Evolutionary conservation across 2,113 vertebrate genomes (phyloP).

Genomic region (Caranx melampygus): DNA sequence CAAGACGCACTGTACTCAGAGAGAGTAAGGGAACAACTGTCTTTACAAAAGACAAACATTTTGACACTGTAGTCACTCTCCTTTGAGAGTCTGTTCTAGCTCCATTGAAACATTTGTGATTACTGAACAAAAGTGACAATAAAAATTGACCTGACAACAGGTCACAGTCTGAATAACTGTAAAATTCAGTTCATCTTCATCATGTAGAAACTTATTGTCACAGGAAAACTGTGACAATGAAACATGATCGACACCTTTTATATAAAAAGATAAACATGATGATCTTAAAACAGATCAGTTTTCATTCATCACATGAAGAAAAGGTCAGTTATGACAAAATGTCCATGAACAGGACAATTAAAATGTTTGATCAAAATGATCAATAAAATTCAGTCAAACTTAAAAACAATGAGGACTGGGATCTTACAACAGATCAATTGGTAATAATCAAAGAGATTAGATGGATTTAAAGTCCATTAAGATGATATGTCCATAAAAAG

Average conservation of each 20-base stretch:
- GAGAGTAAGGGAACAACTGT: background rate
- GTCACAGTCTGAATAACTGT: background rate
- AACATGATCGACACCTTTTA: background rate
- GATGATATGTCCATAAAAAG: background rate
- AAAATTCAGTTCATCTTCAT: background rate
- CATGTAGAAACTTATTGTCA: background rate
- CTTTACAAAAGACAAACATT: conserved; percentile 16
- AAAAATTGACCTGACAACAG: background rate
- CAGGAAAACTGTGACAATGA: background rate
- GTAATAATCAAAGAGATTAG: conserved; percentile 10
- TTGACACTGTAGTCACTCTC: background rate
- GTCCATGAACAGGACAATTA: background rate
- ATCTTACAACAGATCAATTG: background rate
- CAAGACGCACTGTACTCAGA: conserved; percentile 10
- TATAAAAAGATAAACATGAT: background rate
- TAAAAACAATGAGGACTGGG: background rate
- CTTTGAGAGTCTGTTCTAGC: background rate
- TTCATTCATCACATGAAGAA: background rate
- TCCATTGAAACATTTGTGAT: background rate
- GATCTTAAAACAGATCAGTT: conserved; percentile 5
- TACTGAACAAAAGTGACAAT: background rate
- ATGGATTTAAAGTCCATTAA: background rate
- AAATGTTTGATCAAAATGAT: background rate
- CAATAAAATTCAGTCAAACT: background rate
- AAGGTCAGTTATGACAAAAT: background rate